Conservation (phyloP, 1,140 invertebrate genomes). For the Pseudomyrmex sp. region DNA sequence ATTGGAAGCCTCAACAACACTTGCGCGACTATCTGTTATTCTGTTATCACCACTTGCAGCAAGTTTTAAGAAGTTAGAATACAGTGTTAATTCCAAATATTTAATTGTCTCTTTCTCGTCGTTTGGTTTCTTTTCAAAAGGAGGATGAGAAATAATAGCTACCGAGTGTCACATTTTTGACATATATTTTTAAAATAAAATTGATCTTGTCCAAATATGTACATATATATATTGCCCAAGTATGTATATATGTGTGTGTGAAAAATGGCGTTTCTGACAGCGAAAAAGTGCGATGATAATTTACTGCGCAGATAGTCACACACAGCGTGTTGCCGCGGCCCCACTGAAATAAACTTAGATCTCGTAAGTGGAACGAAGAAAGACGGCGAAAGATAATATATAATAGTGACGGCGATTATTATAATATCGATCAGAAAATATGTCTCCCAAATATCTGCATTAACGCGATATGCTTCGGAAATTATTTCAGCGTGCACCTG, state of each 20-base stretch:
- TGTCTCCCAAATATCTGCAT: constrained; percentile 80
- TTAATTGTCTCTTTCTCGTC: no score
- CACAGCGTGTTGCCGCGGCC: constrained; percentile 30
- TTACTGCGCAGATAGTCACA: not conserved
- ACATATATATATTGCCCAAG: not conserved
- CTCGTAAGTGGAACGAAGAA: constrained; percentile 26
- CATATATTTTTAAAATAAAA: no score
- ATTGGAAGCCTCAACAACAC: no score
- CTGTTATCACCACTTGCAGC: no score
- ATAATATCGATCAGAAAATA: constrained; percentile 82
- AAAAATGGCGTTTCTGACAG: not conserved
- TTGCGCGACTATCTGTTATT: no score
- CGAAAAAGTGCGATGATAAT: not conserved
- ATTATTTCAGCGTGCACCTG: not conserved
- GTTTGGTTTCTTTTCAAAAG: no score
- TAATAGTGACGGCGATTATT: constrained; percentile 22
- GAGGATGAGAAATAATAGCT: not conserved
- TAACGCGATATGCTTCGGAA: constrained; percentile 18
- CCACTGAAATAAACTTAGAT: constrained; percentile 46
- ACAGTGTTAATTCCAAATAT: not conserved
- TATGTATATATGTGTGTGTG: not conserved
- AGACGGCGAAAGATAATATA: constrained; percentile 4
- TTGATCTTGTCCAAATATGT: no score
- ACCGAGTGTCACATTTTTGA: not conserved
- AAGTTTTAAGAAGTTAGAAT: not conserved